These are phyloP conservation scores for Xenopus tropicalis DNA, from an alignment of 2,113 vertebrate species.

Conservation along the genomic window DNA sequence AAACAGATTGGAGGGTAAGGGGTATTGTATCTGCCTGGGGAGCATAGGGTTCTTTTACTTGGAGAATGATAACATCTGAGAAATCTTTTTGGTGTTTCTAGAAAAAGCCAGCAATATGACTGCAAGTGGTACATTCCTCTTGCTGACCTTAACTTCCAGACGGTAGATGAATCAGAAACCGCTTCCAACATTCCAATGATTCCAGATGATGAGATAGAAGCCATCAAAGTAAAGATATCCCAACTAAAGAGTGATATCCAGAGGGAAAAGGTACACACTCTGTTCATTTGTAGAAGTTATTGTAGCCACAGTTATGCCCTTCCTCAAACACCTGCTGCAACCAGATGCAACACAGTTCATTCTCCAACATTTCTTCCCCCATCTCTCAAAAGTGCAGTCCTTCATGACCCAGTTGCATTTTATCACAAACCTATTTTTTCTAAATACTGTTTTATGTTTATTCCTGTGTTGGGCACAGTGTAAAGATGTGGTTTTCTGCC, in stretches of 20 bases:
- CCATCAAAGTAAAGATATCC: conserved; percentile 92
- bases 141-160: conserved; percentile 88
- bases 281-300: too few relatives aligned
- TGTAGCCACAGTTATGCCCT: too few relatives aligned
- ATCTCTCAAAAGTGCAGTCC: too few relatives aligned
- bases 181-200: conserved; percentile 78
- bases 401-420: too few relatives aligned
- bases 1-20: conserved; percentile 90
- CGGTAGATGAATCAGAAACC: conserved; percentile 82
- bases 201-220: conserved; percentile 88
- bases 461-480: too few relatives aligned
- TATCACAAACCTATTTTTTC: too few relatives aligned
- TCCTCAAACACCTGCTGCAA: too few relatives aligned
- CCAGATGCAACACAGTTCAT: too few relatives aligned
- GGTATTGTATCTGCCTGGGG: background rate
- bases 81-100: conserved; percentile 46
- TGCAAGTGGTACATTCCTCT: conserved; percentile 96
- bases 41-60: background rate
- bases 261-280: conserved; percentile 78
- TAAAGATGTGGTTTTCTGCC: too few relatives aligned
- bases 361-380: too few relatives aligned
- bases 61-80: background rate
- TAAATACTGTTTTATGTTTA: too few relatives aligned
- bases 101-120: conserved; percentile 92
- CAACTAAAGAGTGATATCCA: conserved; percentile 92